Percentiles rank a stretch among this genome's conserved stretches.
Conservation (phyloP, 1,140 invertebrate genomes). For the Brachionus angularis region DNA sequence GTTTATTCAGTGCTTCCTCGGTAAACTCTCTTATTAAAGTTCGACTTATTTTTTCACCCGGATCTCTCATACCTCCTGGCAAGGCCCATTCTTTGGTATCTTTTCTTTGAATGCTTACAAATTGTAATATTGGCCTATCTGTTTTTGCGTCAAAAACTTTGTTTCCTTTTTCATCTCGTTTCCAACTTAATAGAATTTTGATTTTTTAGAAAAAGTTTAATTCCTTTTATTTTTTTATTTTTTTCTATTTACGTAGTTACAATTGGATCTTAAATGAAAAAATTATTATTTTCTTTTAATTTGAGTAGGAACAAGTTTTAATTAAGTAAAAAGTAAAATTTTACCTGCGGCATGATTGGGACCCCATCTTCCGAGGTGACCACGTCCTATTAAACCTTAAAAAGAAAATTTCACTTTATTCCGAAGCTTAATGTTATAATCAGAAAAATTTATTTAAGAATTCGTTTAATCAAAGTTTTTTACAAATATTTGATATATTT, state of each 20-base stretch:
- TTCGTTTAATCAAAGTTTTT: no score
- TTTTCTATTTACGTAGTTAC: slow-evolving; percentile 62
- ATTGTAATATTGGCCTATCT: slow-evolving; percentile 65
- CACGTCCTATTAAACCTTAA: slow-evolving; percentile 21
- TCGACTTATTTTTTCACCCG: slow-evolving; percentile 70
- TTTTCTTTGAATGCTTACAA: slow-evolving; percentile 76
- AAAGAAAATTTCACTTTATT: no score
- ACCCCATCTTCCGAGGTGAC: slow-evolving; percentile 74
- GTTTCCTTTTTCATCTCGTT: background rate
- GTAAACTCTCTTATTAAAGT: slow-evolving; percentile 80
- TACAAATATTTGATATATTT: no score
- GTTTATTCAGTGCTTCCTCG: slow-evolving; percentile 76
- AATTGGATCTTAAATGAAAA: slow-evolving; percentile 59
- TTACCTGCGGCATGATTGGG: slow-evolving; percentile 84
- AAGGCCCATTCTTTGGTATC: slow-evolving; percentile 83
- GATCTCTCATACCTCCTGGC: slow-evolving; percentile 84
- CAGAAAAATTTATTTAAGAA: no score
- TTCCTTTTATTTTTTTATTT: background rate
- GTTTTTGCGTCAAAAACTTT: slow-evolving; percentile 66
- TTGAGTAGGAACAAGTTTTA: background rate
- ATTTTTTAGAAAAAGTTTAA: background rate
- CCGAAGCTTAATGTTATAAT: no score
- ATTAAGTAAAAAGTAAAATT: background rate
- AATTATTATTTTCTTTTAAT: background rate
- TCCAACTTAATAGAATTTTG: slow-evolving; percentile 58